Percentiles rank a stretch among this genome's conserved stretches.
Evolutionary conservation across 2,888 invertebrate species (phyloP).

Genomic region (Sclerodermus sp.): DNA sequence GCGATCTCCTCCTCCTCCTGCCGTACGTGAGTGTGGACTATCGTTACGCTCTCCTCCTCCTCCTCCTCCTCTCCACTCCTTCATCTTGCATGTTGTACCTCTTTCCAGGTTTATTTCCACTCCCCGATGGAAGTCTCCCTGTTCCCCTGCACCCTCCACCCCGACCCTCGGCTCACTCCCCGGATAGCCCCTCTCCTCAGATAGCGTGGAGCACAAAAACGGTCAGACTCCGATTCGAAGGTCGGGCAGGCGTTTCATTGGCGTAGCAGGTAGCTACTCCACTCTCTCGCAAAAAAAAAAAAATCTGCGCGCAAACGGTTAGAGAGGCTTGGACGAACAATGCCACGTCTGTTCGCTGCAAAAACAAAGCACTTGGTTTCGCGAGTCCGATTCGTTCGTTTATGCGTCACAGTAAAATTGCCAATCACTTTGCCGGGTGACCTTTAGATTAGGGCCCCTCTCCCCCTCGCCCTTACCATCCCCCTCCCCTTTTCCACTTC

Average conservation of each 20-base stretch:
- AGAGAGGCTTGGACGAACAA: too few species aligned
- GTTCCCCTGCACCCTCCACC: conserved; percentile 9
- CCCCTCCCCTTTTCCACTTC: too few species aligned
- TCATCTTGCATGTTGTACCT: conserved; percentile 8
- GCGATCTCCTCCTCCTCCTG: conserved; percentile 3
- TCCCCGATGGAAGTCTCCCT: conserved; percentile 3
- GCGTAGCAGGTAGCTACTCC: conserved; percentile 39
- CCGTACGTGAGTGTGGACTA: too few species aligned
- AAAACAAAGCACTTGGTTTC: too few species aligned
- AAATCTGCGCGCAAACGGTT: not conserved
- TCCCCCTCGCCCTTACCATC: too few species aligned
- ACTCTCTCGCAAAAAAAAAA: not conserved
- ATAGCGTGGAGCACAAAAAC: conserved; percentile 44
- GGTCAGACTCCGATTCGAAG: conserved; percentile 52
- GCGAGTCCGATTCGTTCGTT: too few species aligned
- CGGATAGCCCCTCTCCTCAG: conserved; percentile 18
- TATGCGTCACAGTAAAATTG: too few species aligned
- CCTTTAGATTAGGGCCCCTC: too few species aligned
- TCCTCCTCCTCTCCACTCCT: conserved; percentile 6
- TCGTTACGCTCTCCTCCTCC: conserved; percentile 6
- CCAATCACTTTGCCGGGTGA: too few species aligned
- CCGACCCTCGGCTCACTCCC: too few species aligned
- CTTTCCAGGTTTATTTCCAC: conserved; percentile 12
- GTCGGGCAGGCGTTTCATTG: conserved; percentile 49
- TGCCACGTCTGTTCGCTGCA: too few species aligned